Conservation (phyloP, 1,140 invertebrate species). For the Brachionus plicatilis region DNA sequence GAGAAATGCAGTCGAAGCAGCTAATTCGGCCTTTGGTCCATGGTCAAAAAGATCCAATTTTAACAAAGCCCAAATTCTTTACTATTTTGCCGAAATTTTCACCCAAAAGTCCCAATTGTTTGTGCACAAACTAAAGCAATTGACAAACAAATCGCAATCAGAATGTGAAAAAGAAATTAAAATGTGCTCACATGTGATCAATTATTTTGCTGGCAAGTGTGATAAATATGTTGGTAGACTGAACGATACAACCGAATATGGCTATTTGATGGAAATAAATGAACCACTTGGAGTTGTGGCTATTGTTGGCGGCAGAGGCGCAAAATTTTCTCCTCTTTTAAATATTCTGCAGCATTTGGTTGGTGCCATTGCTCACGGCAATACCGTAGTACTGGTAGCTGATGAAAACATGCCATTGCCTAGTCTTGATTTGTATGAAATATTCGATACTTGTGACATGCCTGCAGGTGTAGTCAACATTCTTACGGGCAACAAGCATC, state of each 20-base stretch:
- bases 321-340: constrained; percentile 49
- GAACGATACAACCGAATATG: constrained; percentile 57
- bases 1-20: constrained; percentile 58
- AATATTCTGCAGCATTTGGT: constrained; percentile 57
- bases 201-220: constrained; percentile 57
- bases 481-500: constrained; percentile 56
- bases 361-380: constrained; percentile 56
- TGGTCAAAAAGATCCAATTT: constrained; percentile 58
- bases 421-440: constrained; percentile 57
- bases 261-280: constrained; percentile 54
- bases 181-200: constrained; percentile 53
- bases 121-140: constrained; percentile 45
- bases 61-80: constrained; percentile 58
- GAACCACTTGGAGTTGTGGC: constrained; percentile 59
- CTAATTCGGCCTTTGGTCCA: constrained; percentile 46
- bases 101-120: constrained; percentile 51
- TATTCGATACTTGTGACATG: constrained; percentile 59
- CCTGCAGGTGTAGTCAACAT: constrained; percentile 59
- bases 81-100: constrained; percentile 59
- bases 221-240: constrained; percentile 57
- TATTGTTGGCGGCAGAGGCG: constrained; percentile 55
- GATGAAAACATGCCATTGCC: constrained; percentile 54
- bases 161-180: constrained; percentile 52
- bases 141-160: constrained; percentile 48
- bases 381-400: constrained; percentile 57